Base-by-base conservation (phyloP, 2,113 vertebrate species). In the Phalacrocorax brasilianus region DNA sequence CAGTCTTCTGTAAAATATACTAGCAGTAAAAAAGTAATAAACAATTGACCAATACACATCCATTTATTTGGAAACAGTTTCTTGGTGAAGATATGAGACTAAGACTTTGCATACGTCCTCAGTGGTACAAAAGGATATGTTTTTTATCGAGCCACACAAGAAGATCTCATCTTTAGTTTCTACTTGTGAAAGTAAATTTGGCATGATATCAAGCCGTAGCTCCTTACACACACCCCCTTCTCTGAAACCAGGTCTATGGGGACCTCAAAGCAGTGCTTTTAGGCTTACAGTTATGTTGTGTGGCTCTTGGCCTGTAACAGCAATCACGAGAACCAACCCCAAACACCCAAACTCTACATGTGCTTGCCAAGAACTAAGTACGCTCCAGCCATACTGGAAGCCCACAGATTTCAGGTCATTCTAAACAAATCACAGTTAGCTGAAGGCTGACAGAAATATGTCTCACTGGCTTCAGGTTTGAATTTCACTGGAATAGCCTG, bases 51-150 rank as follows among this genome's bases (percentile, higher is more conserved):
- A 79, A 76, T 49, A 62, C 7, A 58, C 50, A 91, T 15, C 81
- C 53, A 70, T 73, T 85, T 85, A 91, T 88, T 93, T 91, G 83
- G 91, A 91, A 96, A 92, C 27, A 79, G 42, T 35, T 83, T 44
- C 62, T 53, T 18, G 49, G 58, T 68, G 81, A 91, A 75, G 84
- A 96, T 58, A 66, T 93, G 84, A 11, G 50, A 35, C 33, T 50
- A 84, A 88, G 32, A 40, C 27, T 42, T 42, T 50, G 65, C 71
- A 70, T 44, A 53, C 66, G 22, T 52, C 53, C 88, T 72, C 74
- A 82, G 56, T 18, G 85, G 49, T 44, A 23, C 38, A 22, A 61
- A 49, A 91, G 38, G 53, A 53, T 65, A 30, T 21, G 32, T 3
- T 47, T 81, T 90, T 76, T 75, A 55, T 83, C n/a, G 38, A 73